Percentiles rank a stretch among this genome's conserved stretches.
Conservation (phyloP, 1,140 invertebrate species). For the Augochlora pura region DNA sequence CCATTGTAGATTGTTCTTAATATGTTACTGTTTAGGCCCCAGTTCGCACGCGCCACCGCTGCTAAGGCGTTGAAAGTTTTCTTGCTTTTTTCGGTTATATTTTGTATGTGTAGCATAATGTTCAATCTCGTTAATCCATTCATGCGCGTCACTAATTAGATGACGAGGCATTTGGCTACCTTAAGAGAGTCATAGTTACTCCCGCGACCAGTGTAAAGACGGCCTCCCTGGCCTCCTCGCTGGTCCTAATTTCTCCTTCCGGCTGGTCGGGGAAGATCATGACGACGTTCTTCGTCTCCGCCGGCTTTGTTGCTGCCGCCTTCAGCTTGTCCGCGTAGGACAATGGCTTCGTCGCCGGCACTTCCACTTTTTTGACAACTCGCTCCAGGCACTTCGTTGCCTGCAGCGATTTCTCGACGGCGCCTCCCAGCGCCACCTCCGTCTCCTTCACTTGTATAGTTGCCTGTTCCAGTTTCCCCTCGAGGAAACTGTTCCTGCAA, state of each 20-base stretch:
- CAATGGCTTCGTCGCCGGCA: no score
- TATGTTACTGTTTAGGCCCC: no score
- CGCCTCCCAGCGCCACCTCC: not conserved
- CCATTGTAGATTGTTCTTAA: no score
- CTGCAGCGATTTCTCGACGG: not conserved
- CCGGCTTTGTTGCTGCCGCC: no score
- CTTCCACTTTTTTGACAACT: not conserved
- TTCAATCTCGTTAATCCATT: constrained; percentile 80
- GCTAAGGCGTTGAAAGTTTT: no score
- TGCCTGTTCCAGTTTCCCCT: not conserved
- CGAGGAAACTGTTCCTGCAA: not conserved
- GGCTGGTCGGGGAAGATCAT: not conserved
- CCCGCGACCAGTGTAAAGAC: not conserved
- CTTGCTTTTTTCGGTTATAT: no score
- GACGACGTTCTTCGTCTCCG: not conserved
- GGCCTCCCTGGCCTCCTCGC: not conserved
- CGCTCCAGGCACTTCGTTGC: not conserved
- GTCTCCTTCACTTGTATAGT: not conserved
- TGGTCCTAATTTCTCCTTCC: not conserved
- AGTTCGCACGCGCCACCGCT: no score
- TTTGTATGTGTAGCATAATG: no score
- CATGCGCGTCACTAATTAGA: constrained; percentile 80
- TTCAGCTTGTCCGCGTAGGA: not conserved
- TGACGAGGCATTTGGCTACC: constrained; percentile 73
- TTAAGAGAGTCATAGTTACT: no score